Conservation (phyloP, 1,140 invertebrate species). For the Brachystomella parvula region DNA sequence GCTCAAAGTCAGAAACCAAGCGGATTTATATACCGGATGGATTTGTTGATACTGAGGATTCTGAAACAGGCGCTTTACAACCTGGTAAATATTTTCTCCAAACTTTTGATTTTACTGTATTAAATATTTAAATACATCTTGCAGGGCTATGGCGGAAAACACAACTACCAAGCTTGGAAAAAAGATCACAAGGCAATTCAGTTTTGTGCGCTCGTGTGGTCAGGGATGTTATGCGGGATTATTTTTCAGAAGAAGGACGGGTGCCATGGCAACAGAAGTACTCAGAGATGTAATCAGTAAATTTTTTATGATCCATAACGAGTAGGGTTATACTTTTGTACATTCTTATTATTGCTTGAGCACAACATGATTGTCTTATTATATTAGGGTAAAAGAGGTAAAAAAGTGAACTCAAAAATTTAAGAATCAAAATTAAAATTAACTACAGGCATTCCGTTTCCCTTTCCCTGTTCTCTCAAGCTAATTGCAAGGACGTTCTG, state of each 20-base stretch:
- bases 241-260: background rate
- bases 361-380: background rate
- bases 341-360: too few relatives aligned
- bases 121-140: background rate
- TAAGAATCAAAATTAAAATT: background rate
- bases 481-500: background rate
- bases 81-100: background rate
- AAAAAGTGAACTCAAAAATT: too few relatives aligned
- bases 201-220: background rate
- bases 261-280: background rate
- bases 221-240: background rate
- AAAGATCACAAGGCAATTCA: background rate
- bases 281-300: background rate
- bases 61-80: background rate
- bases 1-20: background rate
- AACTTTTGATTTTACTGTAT: background rate
- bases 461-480: background rate
- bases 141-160: background rate
- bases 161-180: background rate
- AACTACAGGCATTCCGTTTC: background rate
- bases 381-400: background rate
- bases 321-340: too few relatives aligned
- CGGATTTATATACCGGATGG: background rate
- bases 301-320: too few relatives aligned
- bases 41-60: background rate